Evolutionary conservation across 2,888 invertebrate species (phyloP).

Genomic region (Epistrophe eligans): DNA sequence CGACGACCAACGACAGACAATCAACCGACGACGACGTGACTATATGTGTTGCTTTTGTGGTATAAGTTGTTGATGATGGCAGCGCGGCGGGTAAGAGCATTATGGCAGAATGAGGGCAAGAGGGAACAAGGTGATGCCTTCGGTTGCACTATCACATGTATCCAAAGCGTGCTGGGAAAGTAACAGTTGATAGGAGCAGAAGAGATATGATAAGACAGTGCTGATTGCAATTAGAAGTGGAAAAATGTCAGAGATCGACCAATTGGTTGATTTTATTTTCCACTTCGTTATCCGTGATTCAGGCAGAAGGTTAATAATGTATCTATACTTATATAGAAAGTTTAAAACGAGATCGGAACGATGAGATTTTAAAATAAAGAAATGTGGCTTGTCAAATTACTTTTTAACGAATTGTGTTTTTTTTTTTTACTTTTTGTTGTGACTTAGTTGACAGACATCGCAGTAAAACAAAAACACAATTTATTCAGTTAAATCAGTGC

Average conservation of each 20-base stretch:
- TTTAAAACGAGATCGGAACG: constrained; percentile 35
- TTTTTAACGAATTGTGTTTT: not conserved
- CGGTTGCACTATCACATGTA: constrained; percentile 39
- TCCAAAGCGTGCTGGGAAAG: constrained; percentile 65
- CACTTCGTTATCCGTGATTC: constrained; percentile 30
- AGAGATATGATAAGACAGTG: constrained; percentile 69
- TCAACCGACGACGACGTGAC: not conserved
- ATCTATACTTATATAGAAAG: constrained; percentile 59
- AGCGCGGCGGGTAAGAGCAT: not conserved
- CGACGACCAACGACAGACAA: too few species aligned
- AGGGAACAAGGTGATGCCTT: constrained; percentile 23
- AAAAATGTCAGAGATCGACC: constrained; percentile 73
- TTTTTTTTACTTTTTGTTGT: not conserved
- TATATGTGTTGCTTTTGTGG: constrained; percentile 23
- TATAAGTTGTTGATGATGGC: not conserved
- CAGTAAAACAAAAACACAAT: not conserved
- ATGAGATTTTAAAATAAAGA: constrained; percentile 23
- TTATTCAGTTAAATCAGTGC: not conserved
- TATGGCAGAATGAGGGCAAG: not conserved
- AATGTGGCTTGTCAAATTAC: constrained; percentile 25
- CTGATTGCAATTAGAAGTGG: constrained; percentile 74
- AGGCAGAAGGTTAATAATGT: constrained; percentile 1
- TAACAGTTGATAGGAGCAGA: constrained; percentile 54
- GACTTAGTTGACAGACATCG: not conserved
- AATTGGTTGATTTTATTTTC: constrained; percentile 58